phyloP scores from a whole-genome alignment of 2,797 vertebrate genomes.

The Odontamblyopus rebecca region DNA sequence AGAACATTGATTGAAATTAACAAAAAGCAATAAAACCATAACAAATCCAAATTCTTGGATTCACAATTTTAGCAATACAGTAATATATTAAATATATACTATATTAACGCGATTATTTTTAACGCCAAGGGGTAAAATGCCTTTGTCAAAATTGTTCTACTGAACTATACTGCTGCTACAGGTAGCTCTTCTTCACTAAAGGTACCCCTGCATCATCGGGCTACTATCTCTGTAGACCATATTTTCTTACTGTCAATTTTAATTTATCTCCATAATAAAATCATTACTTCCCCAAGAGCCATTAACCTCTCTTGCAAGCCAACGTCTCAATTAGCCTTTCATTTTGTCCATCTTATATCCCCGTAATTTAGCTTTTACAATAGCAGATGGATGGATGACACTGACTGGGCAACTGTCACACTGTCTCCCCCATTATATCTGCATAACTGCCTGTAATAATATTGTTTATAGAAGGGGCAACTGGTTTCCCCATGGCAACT shows the following conservation, averaged over 20 bases:
- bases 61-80: conserved; percentile 7
- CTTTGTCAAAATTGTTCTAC: conserved; percentile 14
- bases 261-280: conserved; percentile 19
- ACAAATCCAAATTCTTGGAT: conserved; percentile 20
- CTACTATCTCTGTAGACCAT: not conserved
- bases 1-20: conserved; percentile 43
- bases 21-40: conserved; percentile 10
- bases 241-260: conserved; percentile 14
- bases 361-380: conserved; percentile 4
- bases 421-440: conserved; percentile 35
- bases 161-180: conserved; percentile 34
- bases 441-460: conserved; percentile 58
- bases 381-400: conserved; percentile 18
- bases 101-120: not conserved
- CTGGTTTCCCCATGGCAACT: conserved; percentile 57
- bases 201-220: conserved; percentile 5
- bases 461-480: conserved; percentile 66
- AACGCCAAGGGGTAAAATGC: conserved; percentile 1
- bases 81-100: conserved; percentile 14
- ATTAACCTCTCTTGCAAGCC: conserved; percentile 22
- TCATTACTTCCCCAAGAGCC: conserved; percentile 18
- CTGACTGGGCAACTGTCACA: conserved; percentile 8
- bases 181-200: conserved; percentile 32
- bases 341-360: conserved; percentile 17
- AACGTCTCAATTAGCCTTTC: conserved; percentile 22